Base-by-base conservation (phyloP, 2,113 vertebrate species). In the Barbus barbus region DNA sequence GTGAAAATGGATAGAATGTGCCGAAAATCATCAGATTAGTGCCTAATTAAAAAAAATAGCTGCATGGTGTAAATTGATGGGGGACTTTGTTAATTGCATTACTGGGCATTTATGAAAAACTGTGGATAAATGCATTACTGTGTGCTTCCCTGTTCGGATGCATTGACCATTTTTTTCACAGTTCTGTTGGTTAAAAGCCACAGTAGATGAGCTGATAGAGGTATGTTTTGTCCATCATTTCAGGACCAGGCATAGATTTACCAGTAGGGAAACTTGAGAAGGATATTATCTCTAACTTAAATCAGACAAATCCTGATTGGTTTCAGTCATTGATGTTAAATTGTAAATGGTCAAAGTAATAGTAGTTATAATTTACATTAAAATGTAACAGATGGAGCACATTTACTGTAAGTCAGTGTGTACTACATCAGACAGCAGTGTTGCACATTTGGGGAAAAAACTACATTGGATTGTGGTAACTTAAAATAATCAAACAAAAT, bases 41-140 rank as follows among this genome's bases (percentile, higher is more conserved):
- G 63, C 16, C 3, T 12, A 18, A 16, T 44, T 73, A 18, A 48
- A 26, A 24, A n/a, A 46, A 3, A 6, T 46, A 26, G 38, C 71
- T 73, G 31, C 8, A 22, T 69, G n/a, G 41, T 46, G 38, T 46
- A 16, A 26, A 48, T 46, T 28, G n/a, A 73, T 46, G 18, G 33
- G 18, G 24, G 71, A 73, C 22, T 73, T n/a, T 44, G 67, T 44
- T 73, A 73, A 73, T 73, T 46, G n/a, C 71, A 73, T 26, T 14
- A 44, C 41, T 73, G 71, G 26, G 28, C 3, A 7, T 44, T 46
- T 46, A 44, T 46, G 16, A 73, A 69, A 22, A 3, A 65, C 28
- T 18, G 7, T 31, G 28, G 28, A 3, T 33, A 9, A 67, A 67
- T 67, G 67, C 20, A n/a, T 41, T 71, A n/a, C 67, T 71, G 16